Conservation (phyloP, 1,140 invertebrate species). For the Papilio glaucus region DNA sequence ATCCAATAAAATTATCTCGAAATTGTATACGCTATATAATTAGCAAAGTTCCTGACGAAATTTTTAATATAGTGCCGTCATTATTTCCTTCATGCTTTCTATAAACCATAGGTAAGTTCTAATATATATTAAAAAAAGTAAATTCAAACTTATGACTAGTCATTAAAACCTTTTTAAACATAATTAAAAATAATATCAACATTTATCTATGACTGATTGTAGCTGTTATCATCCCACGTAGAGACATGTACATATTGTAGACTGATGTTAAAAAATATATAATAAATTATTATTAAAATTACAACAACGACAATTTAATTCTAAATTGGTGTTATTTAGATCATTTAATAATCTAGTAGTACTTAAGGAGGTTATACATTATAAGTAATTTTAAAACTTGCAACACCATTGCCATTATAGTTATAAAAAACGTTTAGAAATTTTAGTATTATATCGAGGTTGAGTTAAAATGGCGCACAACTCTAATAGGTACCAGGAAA, state of each 20-base stretch:
- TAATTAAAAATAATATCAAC: constrained; percentile 32
- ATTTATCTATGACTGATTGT: constrained; percentile 32
- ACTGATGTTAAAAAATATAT: not conserved
- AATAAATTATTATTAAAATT: constrained; percentile 26
- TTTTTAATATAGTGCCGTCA: constrained; percentile 26
- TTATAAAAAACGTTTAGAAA: constrained; percentile 32
- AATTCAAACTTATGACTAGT: constrained; percentile 37
- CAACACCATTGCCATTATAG: constrained; percentile 44
- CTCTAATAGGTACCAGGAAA: no score
- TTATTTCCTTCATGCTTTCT: constrained; percentile 22
- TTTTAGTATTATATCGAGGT: not conserved
- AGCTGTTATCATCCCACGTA: constrained; percentile 27
- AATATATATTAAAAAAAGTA: constrained; percentile 16
- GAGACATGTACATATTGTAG: constrained; percentile 31
- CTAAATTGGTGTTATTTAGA: constrained; percentile 78
- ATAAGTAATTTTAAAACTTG: constrained; percentile 45
- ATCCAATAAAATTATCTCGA: constrained; percentile 53
- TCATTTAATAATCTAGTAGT: constrained; percentile 52
- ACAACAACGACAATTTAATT: constrained; percentile 79
- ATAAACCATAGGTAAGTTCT: constrained; percentile 20
- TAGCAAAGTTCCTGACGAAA: constrained; percentile 44
- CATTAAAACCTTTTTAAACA: constrained; percentile 30
- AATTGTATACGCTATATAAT: constrained; percentile 54
- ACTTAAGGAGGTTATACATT: constrained; percentile 51
- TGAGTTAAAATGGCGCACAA: constrained; percentile 10